A percentile compares a stretch with the other conserved stretches of the same genome.
phyloP scores from a whole-genome alignment of 2,888 invertebrate genomes.

The Lysandra bellargus region DNA sequence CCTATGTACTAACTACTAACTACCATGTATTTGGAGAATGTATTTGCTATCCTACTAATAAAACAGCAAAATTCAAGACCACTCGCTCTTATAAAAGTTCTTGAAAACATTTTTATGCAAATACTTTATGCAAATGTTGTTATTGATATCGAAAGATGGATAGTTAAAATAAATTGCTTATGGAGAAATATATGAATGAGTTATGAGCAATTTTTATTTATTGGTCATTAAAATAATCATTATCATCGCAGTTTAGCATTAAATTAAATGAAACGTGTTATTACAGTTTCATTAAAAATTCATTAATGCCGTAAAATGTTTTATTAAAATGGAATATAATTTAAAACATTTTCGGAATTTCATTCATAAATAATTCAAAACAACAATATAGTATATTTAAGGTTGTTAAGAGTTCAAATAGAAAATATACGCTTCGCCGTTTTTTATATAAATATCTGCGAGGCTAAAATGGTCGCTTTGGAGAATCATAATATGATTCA shows the following conservation, averaged over 20 bases:
- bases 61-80: conserved; percentile 1
- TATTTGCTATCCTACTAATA: background rate
- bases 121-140: conserved; percentile 12
- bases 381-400: background rate
- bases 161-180: conserved; percentile 20
- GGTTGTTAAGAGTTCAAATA: background rate
- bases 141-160: conserved; percentile 19
- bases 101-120: conserved; percentile 24
- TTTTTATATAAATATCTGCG: background rate
- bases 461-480: too few species aligned
- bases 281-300: conserved; percentile 19
- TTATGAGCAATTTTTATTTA: conserved; percentile 26
- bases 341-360: background rate
- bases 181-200: conserved; percentile 19
- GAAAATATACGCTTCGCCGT: background rate
- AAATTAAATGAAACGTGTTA: conserved; percentile 8
- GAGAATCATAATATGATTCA: too few species aligned
- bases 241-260: conserved; percentile 20
- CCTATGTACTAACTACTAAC: too few species aligned
- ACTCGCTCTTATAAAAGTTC: background rate
- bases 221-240: conserved; percentile 27
- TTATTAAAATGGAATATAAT: conserved; percentile 7
- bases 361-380: background rate
- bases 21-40: background rate
- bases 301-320: background rate